Base-by-base conservation (phyloP, 2,888 invertebrate genomes). In the Danaus chrysippus region DNA sequence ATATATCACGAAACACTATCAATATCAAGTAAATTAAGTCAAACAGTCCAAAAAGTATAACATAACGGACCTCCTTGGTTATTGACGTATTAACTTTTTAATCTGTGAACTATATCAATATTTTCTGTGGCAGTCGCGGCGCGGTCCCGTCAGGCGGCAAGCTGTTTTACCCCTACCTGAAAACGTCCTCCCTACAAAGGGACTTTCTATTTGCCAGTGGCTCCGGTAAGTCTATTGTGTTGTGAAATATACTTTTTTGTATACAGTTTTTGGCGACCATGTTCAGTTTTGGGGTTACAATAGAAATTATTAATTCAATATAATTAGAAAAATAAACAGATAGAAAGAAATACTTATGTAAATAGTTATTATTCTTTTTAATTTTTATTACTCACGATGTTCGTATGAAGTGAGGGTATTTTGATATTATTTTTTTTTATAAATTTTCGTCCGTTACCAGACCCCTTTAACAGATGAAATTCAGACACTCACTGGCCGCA, bases 141-240 rank as follows among this genome's bases (percentile, higher is more conserved):
- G 72, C 76, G 83, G 81, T 71, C 70, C 67, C 70, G 69, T 76
- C 69, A 83, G 86, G 78, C 90, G 79, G 81, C 91, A 91, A 91
- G 88, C 91, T 91, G 91, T 91, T 91, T 90, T 91, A 91, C 88
- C 91, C 91, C 73, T 91, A 91, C 76, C 79, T 91, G 89, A 92
- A 92, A 86, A 92, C 92, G 90, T 91, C 92, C 69, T 90, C 92
- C 90, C 90, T 91, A 68, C 92, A 91, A 83, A 90, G 91, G 91
- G 91, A 92, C 81, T 87, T 91, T 83, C 87, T 91, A 73, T 92
- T 92, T 82, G 90, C 91, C 81, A 91, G 91, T 87, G 91, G 91
- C 84, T 92, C 92, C 78, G 92, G 92, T 92, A 82, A 88, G 91
- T 70, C 71, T 63, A 52, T 58, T 58, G 57, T 61, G 43, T 13